Conservation (phyloP, 2,888 invertebrate species). For the Protophormia terraenovae region DNA sequence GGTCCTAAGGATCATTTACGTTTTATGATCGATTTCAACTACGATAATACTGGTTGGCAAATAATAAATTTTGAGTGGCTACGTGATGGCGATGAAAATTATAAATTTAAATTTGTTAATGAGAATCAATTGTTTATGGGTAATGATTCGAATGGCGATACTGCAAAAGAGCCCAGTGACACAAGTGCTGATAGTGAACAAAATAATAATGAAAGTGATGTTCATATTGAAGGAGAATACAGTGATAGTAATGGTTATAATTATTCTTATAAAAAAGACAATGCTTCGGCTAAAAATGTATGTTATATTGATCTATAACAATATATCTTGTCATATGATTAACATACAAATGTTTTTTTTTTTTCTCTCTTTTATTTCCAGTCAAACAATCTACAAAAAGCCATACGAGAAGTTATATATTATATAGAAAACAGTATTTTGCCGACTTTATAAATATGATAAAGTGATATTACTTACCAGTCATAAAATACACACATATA, state of each 20-base stretch:
- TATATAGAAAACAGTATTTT: constrained; percentile 74
- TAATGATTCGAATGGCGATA: background rate
- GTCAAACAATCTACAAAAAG: constrained; percentile 71
- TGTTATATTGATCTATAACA: too few relatives aligned
- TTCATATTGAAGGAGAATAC: constrained; percentile 62
- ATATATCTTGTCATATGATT: background rate
- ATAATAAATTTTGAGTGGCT: constrained; percentile 78
- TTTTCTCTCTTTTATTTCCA: constrained; percentile 66
- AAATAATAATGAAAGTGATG: constrained; percentile 48
- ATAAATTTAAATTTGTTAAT: constrained; percentile 81
- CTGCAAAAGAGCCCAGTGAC: background rate
- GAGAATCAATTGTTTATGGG: constrained; percentile 81
- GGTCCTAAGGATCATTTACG: constrained; percentile 76
- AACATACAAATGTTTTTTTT: background rate
- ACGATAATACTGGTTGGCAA: constrained; percentile 78
- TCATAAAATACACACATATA: too few relatives aligned
- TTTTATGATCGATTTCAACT: constrained; percentile 77
- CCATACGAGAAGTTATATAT: constrained; percentile 74
- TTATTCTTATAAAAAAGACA: constrained; percentile 38
- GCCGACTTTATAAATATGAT: constrained; percentile 69
- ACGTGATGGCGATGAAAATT: constrained; percentile 75
- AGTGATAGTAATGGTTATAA: constrained; percentile 46
- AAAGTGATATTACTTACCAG: background rate
- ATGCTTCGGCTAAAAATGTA: constrained; percentile 34
- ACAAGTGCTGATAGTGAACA: background rate